Base-by-base conservation (phyloP, 2,113 vertebrate genomes). In the Campylomormyrus tamandua region DNA sequence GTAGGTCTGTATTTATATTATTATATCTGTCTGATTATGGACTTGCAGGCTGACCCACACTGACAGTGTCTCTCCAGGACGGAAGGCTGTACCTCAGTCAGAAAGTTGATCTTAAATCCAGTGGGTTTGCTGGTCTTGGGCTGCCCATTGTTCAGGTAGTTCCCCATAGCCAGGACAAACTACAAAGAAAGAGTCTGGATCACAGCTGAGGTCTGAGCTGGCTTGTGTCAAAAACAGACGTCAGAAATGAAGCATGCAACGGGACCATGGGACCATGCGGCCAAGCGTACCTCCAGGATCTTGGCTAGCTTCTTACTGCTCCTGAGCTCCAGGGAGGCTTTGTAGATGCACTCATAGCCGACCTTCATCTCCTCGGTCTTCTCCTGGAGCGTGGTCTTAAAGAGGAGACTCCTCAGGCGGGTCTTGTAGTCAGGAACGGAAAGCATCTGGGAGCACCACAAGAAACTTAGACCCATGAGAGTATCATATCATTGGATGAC, bases 151-250 rank as follows among this genome's bases (percentile, higher is more conserved):
- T 99, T 99, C 93, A 99, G 94, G 83, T 99, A 99, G 94, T 99
- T 99, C 6, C 98, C 98, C 98, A 99, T 99, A 0, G 98, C 98
- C 94, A 99, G 94, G 89, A 99, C 98, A 87, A 99, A 99, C 98
- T 99, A 94, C 27, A 88, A 91, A 90, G 89, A 83, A 86, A 92
- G 91, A 87, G 85, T 27, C 45, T 42, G 24, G 42, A 49, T 90
- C 3, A 88, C 9, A 92, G 48, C 24, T 80, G 35, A 42, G 31
- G 90, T 58, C 19, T 49, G 42, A 31, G 74, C 21, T 6, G 45
- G 9, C 39, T 83, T 21, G 45, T 48, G 45, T 5, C 11, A 8
- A 17, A 42, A 21, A 39, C 45, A 27, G 21, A 24, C 21, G 7
- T 31, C 77, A 39, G 77, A 83, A 83, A 21, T 45, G 62, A 27